Conservation (phyloP, 1,140 invertebrate species). For the Limonius californicus region DNA sequence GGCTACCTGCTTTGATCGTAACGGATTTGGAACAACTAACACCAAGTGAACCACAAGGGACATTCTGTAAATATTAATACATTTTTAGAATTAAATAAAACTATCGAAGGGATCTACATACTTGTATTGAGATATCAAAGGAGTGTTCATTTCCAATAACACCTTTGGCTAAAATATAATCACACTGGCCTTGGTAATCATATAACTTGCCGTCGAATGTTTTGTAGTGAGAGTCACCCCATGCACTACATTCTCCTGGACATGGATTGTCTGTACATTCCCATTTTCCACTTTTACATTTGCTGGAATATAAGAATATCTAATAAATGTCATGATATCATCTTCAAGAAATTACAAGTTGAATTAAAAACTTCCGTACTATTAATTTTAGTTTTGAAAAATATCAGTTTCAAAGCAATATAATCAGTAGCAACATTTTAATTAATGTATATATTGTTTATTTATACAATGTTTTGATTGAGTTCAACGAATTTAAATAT, state of each 20-base stretch:
- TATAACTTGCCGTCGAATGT: conserved; percentile 81
- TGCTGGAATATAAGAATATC: too few relatives aligned
- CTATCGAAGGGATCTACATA: too few relatives aligned
- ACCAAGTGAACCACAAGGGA: conserved; percentile 79
- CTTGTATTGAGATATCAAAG: conserved; percentile 69
- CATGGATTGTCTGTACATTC: conserved; percentile 61
- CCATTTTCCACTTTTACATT: conserved; percentile 65
- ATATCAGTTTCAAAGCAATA: too few relatives aligned
- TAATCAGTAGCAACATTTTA: neutral
- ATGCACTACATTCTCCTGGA: conserved; percentile 69
- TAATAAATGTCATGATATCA: too few relatives aligned
- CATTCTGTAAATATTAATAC: conserved; percentile 55
- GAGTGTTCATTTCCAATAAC: conserved; percentile 54
- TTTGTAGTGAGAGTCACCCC: conserved; percentile 84
- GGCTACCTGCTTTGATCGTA: conserved; percentile 56
- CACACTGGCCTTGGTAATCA: conserved; percentile 85
- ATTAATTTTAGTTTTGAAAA: too few relatives aligned
- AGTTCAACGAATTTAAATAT: too few relatives aligned
- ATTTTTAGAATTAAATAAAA: too few relatives aligned
- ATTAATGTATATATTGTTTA: too few relatives aligned
- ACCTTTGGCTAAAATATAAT: conserved; percentile 79
- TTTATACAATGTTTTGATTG: too few relatives aligned
- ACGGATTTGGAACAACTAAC: conserved; percentile 85
- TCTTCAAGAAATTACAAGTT: too few relatives aligned
- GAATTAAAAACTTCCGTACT: too few relatives aligned